phyloP scores from a whole-genome alignment of 1,140 invertebrate genomes.

The Nephila pilipes region DNA sequence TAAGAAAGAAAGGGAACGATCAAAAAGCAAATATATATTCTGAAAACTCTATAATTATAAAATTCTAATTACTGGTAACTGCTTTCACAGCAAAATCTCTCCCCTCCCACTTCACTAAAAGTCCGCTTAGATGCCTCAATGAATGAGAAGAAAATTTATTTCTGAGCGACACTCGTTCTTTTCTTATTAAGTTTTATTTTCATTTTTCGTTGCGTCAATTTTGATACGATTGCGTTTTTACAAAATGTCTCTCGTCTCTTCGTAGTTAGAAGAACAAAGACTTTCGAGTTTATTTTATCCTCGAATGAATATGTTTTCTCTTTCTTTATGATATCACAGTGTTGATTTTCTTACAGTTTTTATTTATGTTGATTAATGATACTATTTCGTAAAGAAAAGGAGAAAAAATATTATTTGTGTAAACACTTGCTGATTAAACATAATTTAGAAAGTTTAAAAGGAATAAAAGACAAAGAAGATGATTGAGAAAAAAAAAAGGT shows the following conservation, averaged over 20 bases:
- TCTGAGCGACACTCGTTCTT: neutral
- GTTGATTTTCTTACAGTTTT: neutral
- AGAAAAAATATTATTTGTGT: neutral
- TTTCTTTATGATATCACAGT: neutral
- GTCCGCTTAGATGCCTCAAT: neutral
- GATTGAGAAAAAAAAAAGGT: no score
- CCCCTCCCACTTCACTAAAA: neutral
- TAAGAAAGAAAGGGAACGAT: neutral
- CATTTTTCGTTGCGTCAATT: neutral
- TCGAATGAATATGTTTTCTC: neutral
- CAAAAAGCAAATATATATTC: slow-evolving; percentile 14
- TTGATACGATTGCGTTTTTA: neutral
- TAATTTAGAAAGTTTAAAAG: neutral
- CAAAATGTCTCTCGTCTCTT: neutral
- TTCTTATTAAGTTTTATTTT: slow-evolving; percentile 10
- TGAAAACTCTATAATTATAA: slow-evolving; percentile 30
- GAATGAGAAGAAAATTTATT: neutral
- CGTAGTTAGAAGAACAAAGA: neutral
- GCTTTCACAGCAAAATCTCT: neutral
- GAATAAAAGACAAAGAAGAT: neutral
- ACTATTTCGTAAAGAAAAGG: neutral
- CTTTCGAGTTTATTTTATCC: neutral
- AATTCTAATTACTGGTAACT: slow-evolving; percentile 35
- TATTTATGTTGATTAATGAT: neutral
- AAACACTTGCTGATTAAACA: neutral